Conservation (phyloP, 2,113 vertebrate species). For the Stictonetta naevosa region DNA sequence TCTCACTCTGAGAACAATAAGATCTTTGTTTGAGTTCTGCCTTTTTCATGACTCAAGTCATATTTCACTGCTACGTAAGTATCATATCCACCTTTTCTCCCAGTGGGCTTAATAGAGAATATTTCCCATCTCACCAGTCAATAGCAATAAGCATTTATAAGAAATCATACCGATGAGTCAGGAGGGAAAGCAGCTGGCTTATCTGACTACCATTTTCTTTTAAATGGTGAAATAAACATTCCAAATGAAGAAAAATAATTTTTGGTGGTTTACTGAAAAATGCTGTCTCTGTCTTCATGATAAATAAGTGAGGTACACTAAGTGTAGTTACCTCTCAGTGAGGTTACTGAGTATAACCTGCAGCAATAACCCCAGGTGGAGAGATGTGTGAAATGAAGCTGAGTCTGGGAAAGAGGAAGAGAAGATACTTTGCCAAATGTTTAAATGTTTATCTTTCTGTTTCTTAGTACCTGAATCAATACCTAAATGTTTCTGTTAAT, state of each 20-base stretch:
- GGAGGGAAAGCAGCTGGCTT: not conserved
- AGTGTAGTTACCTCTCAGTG: too few species aligned
- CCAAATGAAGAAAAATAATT: not conserved
- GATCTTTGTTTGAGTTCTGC: not conserved
- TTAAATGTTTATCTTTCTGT: not conserved
- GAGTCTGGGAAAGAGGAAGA: not conserved
- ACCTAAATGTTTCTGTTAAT: not conserved
- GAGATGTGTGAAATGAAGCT: not conserved
- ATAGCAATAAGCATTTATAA: not conserved
- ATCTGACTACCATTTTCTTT: not conserved
- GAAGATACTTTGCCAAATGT: not conserved
- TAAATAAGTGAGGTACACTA: not conserved
- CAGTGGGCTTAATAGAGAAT: not conserved
- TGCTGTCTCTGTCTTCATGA: not conserved
- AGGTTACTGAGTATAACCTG: not conserved
- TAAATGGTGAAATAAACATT: not conserved
- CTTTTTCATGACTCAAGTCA: not conserved
- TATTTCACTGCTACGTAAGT: not conserved
- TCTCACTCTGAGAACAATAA: not conserved
- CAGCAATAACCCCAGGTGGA: rapidly evolving
- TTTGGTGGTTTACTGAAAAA: not conserved
- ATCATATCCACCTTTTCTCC: not conserved
- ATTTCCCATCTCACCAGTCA: not conserved
- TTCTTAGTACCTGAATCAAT: not conserved
- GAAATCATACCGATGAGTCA: not conserved